phyloP scores from a whole-genome alignment of 2,888 invertebrate genomes.

The Copidosoma aretas region DNA sequence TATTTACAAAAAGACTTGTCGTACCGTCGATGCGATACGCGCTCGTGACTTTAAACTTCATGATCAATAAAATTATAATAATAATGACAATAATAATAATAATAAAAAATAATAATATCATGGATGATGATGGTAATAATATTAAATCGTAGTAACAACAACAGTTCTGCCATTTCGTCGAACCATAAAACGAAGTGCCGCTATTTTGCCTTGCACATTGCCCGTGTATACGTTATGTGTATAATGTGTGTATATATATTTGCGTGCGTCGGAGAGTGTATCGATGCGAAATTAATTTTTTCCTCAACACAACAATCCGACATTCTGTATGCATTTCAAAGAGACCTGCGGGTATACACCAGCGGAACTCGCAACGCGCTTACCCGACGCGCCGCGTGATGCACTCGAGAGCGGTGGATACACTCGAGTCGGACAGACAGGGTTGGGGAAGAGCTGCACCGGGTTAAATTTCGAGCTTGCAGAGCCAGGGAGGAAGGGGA shows the following conservation, averaged over 20 bases:
- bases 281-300: neutral
- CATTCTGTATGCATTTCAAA: no score
- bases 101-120: slow-evolving; percentile 32
- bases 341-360: no score
- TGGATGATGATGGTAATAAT: slow-evolving; percentile 36
- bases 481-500: no score
- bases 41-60: slow-evolving; percentile 24
- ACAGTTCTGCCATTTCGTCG: slow-evolving; percentile 30
- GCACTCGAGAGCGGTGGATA: no score
- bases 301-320: no score
- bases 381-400: no score
- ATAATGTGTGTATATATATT: slow-evolving; percentile 7
- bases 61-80: slow-evolving; percentile 34
- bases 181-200: slow-evolving; percentile 42
- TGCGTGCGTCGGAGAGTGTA: neutral
- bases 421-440: no score
- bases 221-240: slow-evolving; percentile 44
- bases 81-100: slow-evolving; percentile 28
- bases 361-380: no score
- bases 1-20: slow-evolving; percentile 35
- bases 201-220: slow-evolving; percentile 52
- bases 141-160: slow-evolving; percentile 38
- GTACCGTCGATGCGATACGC: slow-evolving; percentile 22
- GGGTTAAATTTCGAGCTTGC: no score
- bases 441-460: no score